Evolutionary conservation across 2,888 invertebrate genomes (phyloP).

Genomic region (Dasypolia templi): DNA sequence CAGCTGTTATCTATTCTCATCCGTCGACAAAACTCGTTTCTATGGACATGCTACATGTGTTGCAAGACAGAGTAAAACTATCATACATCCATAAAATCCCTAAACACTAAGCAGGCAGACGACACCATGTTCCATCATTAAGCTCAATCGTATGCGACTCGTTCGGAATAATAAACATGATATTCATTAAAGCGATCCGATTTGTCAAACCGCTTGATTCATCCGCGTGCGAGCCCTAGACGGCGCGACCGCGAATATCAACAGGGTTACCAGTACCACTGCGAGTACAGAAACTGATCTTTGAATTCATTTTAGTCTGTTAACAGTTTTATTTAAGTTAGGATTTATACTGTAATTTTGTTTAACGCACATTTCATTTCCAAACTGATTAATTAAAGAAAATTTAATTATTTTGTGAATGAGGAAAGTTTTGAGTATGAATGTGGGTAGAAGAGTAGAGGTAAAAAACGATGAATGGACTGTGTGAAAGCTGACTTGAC

Average conservation of each 20-base stretch:
- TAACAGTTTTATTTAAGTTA: no score
- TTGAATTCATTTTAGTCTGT: neutral
- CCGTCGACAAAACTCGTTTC: no score
- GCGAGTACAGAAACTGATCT: conserved; percentile 37
- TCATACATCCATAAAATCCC: conserved; percentile 7
- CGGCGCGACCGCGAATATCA: conserved; percentile 66
- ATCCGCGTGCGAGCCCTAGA: conserved; percentile 69
- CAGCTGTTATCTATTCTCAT: no score
- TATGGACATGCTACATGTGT: no score
- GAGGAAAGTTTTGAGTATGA: neutral
- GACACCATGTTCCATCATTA: conserved; percentile 60
- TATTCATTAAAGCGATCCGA: conserved; percentile 73
- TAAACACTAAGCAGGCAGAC: conserved; percentile 40
- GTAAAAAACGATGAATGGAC: neutral
- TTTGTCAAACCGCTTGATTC: conserved; percentile 76
- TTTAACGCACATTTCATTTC: no score
- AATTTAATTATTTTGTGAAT: neutral
- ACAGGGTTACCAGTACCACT: conserved; percentile 65
- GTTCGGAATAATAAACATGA: conserved; percentile 70
- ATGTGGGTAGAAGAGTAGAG: neutral
- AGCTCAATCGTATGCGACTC: conserved; percentile 61
- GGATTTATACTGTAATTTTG: no score
- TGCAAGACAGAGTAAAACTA: conserved; percentile 13
- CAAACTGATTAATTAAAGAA: no score
- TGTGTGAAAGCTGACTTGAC: neutral